Conservation (phyloP, 64 coral and sea anemone genomes). For the Orbicella faveolata region DNA sequence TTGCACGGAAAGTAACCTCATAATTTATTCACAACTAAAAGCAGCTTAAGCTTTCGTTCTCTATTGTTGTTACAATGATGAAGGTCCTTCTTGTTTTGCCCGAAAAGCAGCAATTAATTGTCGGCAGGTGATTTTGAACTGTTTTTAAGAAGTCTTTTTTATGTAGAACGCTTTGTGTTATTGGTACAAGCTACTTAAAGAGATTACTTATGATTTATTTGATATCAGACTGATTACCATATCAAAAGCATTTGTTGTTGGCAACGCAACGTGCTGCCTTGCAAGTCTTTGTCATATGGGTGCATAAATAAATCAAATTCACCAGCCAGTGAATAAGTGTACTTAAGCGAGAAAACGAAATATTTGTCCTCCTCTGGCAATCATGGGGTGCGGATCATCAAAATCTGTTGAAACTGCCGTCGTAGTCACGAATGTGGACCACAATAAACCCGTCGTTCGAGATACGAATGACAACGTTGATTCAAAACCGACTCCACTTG, state of each 20-base stretch:
- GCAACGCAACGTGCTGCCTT: background rate
- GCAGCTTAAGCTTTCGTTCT: no score
- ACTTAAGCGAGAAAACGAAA: background rate
- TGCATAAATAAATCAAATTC: background rate
- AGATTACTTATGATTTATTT: background rate
- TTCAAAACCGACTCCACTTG: background rate
- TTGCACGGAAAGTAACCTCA: no score
- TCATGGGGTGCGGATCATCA: constrained; percentile 28
- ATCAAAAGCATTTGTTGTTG: constrained; percentile 1
- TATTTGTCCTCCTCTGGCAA: background rate
- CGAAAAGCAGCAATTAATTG: no score
- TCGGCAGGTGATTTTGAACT: no score
- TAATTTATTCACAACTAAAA: no score
- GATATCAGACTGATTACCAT: background rate
- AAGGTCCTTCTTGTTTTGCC: no score
- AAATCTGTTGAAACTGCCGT: constrained; percentile 18
- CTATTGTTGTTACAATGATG: no score
- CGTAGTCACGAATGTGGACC: background rate
- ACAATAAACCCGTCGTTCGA: background rate
- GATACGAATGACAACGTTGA: background rate
- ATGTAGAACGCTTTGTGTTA: background rate
- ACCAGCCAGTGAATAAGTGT: background rate
- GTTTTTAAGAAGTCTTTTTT: no score
- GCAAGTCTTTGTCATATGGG: background rate
- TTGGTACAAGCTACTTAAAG: background rate